Percentiles rank a stretch among this genome's conserved stretches.
Evolutionary conservation across 2,888 invertebrate genomes (phyloP).

Genomic region (Cheilosia grossa): DNA sequence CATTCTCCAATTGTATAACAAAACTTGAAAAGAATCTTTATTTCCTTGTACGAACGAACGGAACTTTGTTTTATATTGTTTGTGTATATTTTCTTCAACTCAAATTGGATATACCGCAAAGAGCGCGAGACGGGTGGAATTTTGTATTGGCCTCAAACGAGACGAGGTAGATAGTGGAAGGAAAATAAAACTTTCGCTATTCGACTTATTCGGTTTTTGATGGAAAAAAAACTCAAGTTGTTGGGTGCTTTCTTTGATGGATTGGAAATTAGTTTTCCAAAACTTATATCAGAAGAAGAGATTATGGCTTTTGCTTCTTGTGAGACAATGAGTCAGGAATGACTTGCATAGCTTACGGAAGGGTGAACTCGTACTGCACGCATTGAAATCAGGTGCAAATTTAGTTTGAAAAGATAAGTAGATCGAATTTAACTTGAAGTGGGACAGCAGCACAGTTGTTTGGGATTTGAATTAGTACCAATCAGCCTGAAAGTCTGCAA

Average conservation of each 20-base stretch:
- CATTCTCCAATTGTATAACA: slow-evolving; percentile 25
- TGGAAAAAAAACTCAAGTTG: slow-evolving; percentile 44
- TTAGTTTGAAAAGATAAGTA: no score
- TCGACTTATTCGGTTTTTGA: slow-evolving; percentile 52
- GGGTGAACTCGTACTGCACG: no score
- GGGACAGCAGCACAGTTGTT: no score
- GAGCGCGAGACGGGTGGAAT: no score
- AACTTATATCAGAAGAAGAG: slow-evolving; percentile 9
- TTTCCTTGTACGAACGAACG: slow-evolving; percentile 10
- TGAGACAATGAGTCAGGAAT: not conserved
- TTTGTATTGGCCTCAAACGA: slow-evolving; percentile 4
- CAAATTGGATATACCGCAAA: not conserved
- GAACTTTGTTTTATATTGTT: not conserved
- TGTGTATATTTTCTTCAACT: not conserved
- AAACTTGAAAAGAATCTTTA: slow-evolving; percentile 39
- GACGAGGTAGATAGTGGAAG: not conserved
- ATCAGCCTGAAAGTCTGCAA: no score
- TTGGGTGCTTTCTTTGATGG: slow-evolving; percentile 49
- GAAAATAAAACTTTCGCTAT: slow-evolving; percentile 49
- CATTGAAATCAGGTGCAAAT: no score
- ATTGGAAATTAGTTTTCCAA: slow-evolving; percentile 60
- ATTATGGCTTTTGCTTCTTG: not conserved
- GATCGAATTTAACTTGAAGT: no score
- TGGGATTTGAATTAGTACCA: no score
- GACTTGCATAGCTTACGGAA: not conserved